Conservation (phyloP, 2,113 vertebrate genomes). For the Ptychochromis oligacanthus region DNA sequence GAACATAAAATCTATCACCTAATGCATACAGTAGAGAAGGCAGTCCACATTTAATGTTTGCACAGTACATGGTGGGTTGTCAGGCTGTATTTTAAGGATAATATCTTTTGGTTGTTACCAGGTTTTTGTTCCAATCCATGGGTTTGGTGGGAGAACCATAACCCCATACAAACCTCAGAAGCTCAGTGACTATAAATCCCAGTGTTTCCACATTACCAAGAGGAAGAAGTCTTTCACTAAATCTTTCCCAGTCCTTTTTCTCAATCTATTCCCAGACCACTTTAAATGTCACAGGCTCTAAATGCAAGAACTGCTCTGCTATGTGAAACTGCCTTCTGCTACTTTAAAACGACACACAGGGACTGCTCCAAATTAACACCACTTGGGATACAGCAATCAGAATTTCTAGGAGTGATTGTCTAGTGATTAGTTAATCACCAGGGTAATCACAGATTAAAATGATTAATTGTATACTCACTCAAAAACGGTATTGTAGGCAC, state of each 20-base stretch:
- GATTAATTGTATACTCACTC: neutral
- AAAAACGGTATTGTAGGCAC: neutral
- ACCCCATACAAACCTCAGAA: neutral
- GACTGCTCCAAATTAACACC: slow-evolving; percentile 2
- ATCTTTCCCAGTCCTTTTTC: neutral
- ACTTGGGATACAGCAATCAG: neutral
- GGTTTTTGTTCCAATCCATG: slow-evolving; percentile 6
- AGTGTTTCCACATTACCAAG: slow-evolving; percentile 42
- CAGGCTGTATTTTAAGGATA: neutral
- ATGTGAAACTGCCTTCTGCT: neutral
- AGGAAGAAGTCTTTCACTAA: slow-evolving; percentile 24
- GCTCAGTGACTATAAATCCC: slow-evolving; percentile 23
- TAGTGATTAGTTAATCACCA: neutral
- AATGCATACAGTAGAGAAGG: slow-evolving; percentile 17
- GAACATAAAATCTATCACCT: slow-evolving; percentile 39
- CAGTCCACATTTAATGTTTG: slow-evolving; percentile 22
- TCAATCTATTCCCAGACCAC: slow-evolving; percentile 10
- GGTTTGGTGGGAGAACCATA: slow-evolving; percentile 24
- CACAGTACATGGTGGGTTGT: neutral
- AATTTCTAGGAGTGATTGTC: neutral
- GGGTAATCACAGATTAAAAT: slow-evolving; percentile 8
- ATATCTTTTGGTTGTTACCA: neutral
- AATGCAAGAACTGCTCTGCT: neutral
- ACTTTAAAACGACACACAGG: neutral
- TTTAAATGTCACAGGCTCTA: neutral